Base-by-base conservation (phyloP, 1,140 invertebrate species). In the Drosophila eugracilis region DNA sequence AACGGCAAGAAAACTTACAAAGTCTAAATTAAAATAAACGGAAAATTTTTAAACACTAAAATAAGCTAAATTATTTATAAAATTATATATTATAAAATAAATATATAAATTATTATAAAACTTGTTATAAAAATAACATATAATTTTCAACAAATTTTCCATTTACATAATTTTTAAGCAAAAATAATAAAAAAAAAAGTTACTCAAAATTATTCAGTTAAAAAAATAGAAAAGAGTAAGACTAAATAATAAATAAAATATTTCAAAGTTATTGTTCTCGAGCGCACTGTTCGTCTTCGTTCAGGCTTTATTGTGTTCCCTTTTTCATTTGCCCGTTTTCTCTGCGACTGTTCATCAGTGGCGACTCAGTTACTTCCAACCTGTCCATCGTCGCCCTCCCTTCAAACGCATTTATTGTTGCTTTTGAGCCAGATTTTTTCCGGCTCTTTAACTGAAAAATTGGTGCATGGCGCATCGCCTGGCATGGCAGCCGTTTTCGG, bases 371-470 rank as follows among this genome's bases (percentile, higher is more conserved):
- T 22, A 17, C 10, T 19, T 9, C 34, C 12, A 6, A 21, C 21
- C 19, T 48, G 28, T 49, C 50, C 32, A 32, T 36, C 14, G n/a
- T 28, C 24, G 14, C 24, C 44, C 26, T 9, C 49, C 57, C 54
- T 60, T 84, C 80, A 81, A 75, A 81, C 83, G 77, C 81, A 86
- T 86, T 86, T 86, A 86, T 86, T 86, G 88, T 77, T 86, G 76
- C 80, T 85, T 72, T 81, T 75, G 73, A 75, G 63, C 77, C 62
- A 67, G n/a, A 60, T 77, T 69, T 57, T 57, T 71, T 71, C 60
- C 76, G 67, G 67, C 77, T 77, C 81, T 86, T 85, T 85, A 86
- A 85, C 81, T 85, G 81, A 86, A 85, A 85, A 85, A 85, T 85
- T 85, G 81, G 81, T n/a, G n/a, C 81, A 85, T 78, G 76, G 58